Evolutionary conservation across 2,888 invertebrate genomes (phyloP).

Genomic region (Amphiduros pacificus): DNA sequence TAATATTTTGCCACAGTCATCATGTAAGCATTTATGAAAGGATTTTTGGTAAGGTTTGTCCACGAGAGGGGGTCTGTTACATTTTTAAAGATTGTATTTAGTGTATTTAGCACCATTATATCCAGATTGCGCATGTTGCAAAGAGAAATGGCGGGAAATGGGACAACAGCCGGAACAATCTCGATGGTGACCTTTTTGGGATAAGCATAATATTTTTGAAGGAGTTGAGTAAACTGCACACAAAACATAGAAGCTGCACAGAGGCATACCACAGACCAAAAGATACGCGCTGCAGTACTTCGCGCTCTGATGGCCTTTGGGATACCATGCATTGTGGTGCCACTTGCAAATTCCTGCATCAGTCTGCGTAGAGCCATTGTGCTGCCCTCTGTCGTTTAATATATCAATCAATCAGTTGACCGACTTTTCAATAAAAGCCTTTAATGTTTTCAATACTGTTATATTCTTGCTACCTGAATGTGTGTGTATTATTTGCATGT

Average conservation of each 20-base stretch:
- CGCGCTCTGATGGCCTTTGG: slow-evolving; percentile 22
- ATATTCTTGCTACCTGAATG: too few relatives aligned
- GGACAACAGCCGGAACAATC: slow-evolving; percentile 19
- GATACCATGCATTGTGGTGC: slow-evolving; percentile 26
- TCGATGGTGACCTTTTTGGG: slow-evolving; percentile 27
- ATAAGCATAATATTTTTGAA: slow-evolving; percentile 24
- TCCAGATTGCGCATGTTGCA: slow-evolving; percentile 28
- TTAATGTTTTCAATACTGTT: too few relatives aligned
- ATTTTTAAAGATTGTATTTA: slow-evolving; percentile 21
- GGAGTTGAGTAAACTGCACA: slow-evolving; percentile 22
- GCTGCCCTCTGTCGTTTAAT: too few relatives aligned
- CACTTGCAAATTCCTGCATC: slow-evolving; percentile 19
- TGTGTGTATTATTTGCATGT: too few relatives aligned
- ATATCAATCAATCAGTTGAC: too few relatives aligned
- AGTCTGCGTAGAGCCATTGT: slow-evolving; percentile 9
- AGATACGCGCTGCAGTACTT: slow-evolving; percentile 8
- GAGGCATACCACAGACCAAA: slow-evolving; percentile 21
- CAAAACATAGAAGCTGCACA: slow-evolving; percentile 19
- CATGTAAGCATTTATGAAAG: slow-evolving; percentile 25
- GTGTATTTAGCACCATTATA: slow-evolving; percentile 17
- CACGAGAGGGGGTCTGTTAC: slow-evolving; percentile 12
- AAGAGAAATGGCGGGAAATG: slow-evolving; percentile 23
- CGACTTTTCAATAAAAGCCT: too few relatives aligned
- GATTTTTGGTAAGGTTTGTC: slow-evolving; percentile 19
- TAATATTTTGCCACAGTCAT: slow-evolving; percentile 19